Conservation (phyloP, 2,113 vertebrate genomes). For the Lonchura striata region DNA sequence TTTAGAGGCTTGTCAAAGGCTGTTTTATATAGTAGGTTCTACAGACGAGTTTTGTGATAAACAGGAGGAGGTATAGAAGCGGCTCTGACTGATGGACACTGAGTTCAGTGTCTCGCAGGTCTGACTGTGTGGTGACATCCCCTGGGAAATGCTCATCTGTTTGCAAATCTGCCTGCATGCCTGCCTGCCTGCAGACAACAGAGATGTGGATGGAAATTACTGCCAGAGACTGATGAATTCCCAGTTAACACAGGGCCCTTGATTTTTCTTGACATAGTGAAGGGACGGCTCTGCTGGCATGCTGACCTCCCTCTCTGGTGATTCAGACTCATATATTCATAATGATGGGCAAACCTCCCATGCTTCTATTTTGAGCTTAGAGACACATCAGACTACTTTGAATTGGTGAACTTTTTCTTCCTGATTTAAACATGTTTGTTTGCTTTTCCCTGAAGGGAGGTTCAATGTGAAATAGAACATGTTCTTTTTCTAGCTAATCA, state of each 20-base stretch:
- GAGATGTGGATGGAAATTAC: background rate
- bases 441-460: conserved; percentile 19
- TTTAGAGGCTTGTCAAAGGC: background rate
- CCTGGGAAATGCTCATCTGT: background rate
- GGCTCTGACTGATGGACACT: background rate
- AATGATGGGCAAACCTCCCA: background rate
- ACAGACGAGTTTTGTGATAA: background rate
- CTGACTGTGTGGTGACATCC: background rate
- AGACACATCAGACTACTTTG: background rate
- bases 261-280: background rate
- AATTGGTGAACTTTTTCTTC: conserved; percentile 9
- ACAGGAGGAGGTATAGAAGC: background rate
- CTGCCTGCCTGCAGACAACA: background rate
- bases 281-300: background rate
- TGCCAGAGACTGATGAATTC: too few relatives aligned
- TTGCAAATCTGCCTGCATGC: background rate
- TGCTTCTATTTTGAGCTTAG: conserved; percentile 50
- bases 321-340: background rate
- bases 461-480: background rate
- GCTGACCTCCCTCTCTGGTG: background rate
- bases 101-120: background rate
- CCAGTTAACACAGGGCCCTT: background rate
- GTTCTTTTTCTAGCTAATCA: background rate
- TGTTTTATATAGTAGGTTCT: background rate
- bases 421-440: background rate